These are phyloP conservation scores for Metacarcinus magister DNA, from an alignment of 2,888 invertebrate genomes.

Conservation along the genomic window DNA sequence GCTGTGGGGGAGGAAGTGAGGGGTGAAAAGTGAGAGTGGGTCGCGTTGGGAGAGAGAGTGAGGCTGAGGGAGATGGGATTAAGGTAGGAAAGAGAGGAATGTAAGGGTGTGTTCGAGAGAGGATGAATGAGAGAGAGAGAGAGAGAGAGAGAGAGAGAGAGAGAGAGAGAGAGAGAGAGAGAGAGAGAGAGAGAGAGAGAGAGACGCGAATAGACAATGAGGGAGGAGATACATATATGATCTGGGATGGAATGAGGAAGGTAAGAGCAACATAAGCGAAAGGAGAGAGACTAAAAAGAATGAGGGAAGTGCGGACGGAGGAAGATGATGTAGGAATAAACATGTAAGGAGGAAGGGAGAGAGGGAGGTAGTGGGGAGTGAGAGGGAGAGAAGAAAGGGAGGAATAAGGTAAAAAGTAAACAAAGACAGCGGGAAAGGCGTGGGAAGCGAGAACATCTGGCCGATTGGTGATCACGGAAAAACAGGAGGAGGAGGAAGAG, in stretches of 20 bases:
- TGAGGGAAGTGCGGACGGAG: not conserved
- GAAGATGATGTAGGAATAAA: not conserved
- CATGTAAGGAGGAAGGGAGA: not conserved
- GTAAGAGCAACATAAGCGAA: not conserved
- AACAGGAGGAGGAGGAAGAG: not conserved
- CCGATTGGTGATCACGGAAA: slow-evolving; percentile 13
- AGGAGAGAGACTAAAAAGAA: not conserved
- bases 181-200: slow-evolving; percentile 20
- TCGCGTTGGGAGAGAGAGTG: slow-evolving; percentile 29
- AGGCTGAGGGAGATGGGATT: not conserved
- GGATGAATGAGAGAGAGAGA: slow-evolving; percentile 34
- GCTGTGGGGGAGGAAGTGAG: not conserved
- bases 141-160: slow-evolving; percentile 60
- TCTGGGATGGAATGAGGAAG: not conserved
- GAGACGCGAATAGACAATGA: not conserved
- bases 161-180: slow-evolving; percentile 61
- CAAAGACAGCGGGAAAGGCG: not conserved
- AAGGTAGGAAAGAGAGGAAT: not conserved
- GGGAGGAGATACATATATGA: not conserved
- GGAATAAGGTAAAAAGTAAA: not conserved
- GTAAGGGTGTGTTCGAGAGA: not conserved
- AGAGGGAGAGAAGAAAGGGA: not conserved
- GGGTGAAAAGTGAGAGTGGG: not conserved
- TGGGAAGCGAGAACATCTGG: slow-evolving; percentile 35
- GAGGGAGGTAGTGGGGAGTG: not conserved